Base-by-base conservation (phyloP, 2,888 invertebrate genomes). In the Caenorhabditis doughertyi region DNA sequence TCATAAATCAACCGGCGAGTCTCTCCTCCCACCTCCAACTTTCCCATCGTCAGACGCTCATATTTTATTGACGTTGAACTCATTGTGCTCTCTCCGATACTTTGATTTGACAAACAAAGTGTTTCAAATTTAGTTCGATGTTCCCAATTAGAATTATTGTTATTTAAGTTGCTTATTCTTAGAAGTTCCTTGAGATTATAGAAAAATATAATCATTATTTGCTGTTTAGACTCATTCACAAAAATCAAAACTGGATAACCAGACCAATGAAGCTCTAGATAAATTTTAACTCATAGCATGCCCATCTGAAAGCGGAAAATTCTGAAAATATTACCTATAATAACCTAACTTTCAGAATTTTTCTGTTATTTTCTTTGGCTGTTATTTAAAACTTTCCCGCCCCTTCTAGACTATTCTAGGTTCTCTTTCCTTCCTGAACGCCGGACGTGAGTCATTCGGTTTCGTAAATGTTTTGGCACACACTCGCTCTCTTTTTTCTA, bases 391-490 rank as follows among this genome's bases (percentile, higher is more conserved):
- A 4, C 18, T 49, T 35, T 23, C 51, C 29, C n/a, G n/a, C n/a
- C 39, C 35, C 23, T 65, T 53, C 67, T 55, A 51, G 25, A 51
- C 65, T 67, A 49, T 35, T 53, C 35, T 51, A 32, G 65, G 21
- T 35, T 55, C 42, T 8, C 21, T 27, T 27, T 42, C 44, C 47
- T 32, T 13, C 18, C 8, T 3, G 44, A 18, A 39, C 39, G 16
- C 25, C 11, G 27, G 42, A 27, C 27, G 42, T 72, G 72, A 72
- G 62, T 72, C 72, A 72, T 62, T 18, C 42, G 60, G 62, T 51
- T 72, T 72, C 72, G 72, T 53, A 62, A 72, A 44, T 72, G 72
- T 72, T 72, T 72, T 72, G 62, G 42, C 72, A 60, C 64, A n/a
- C 29, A 21, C 49, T 32, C 32, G 16, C 60, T 29, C 23, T 21